Percentiles rank a stretch among this genome's conserved stretches.
These are phyloP conservation scores for Ramazzottius varieornatus DNA, from an alignment of 2,888 invertebrate genomes.

Conservation along the genomic window DNA sequence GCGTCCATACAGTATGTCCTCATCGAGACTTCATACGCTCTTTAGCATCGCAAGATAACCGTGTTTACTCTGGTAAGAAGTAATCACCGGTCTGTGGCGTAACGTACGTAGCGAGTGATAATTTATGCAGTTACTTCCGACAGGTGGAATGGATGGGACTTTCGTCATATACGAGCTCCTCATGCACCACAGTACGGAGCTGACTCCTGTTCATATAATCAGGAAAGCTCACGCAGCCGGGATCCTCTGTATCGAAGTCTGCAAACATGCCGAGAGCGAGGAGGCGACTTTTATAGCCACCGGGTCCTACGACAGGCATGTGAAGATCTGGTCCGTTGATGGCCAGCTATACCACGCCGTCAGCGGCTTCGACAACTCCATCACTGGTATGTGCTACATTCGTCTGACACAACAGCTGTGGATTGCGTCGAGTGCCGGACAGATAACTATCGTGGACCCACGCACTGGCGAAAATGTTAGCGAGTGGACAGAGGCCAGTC, in stretches of 20 bases:
- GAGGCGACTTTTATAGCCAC: neutral
- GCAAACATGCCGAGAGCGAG: neutral
- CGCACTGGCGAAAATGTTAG: neutral
- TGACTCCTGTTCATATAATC: neutral
- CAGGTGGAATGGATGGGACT: neutral
- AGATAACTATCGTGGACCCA: neutral
- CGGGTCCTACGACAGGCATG: neutral
- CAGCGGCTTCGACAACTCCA: neutral
- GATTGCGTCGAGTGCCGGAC: neutral
- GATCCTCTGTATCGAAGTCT: neutral
- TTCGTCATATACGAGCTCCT: neutral
- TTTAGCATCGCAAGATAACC: neutral
- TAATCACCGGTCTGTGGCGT: too few relatives aligned
- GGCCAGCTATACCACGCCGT: neutral
- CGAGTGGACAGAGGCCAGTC: neutral
- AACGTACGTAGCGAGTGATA: too few relatives aligned
- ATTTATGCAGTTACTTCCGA: too few relatives aligned
- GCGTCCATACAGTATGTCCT: neutral
- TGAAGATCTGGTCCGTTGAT: neutral
- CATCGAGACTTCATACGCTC: neutral
- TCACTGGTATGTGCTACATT: neutral
- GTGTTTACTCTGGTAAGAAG: neutral
- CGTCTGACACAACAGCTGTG: neutral
- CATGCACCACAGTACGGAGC: neutral
- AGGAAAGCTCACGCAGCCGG: neutral